Evolutionary conservation across 2,888 invertebrate genomes (phyloP).

Genomic region (Leptothorax acervorum): DNA sequence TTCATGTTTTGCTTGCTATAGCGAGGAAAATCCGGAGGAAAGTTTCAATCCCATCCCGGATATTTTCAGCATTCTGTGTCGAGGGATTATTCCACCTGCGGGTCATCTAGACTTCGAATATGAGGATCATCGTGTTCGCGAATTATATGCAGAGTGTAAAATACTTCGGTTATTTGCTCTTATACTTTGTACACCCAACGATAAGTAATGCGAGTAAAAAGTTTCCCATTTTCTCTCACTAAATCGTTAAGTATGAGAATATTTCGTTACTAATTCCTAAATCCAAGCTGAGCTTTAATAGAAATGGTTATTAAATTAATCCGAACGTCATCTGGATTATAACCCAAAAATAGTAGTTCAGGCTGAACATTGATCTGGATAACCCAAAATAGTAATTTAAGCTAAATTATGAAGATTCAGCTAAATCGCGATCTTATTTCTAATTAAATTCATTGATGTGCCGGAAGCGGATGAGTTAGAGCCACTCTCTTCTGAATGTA

Average conservation of each 20-base stretch:
- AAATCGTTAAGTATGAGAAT: not conserved
- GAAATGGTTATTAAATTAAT: not conserved
- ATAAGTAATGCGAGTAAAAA: not conserved
- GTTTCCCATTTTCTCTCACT: not conserved
- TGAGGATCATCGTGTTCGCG: slow-evolving; percentile 19
- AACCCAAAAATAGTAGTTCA: too few relatives aligned
- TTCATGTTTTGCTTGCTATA: not conserved
- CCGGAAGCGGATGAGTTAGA: not conserved
- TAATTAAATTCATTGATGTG: not conserved
- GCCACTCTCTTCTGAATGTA: not conserved
- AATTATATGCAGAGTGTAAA: not conserved
- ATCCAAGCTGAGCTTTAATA: too few relatives aligned
- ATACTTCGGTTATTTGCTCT: not conserved
- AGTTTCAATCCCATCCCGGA: slow-evolving; percentile 2
- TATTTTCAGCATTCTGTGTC: slow-evolving; percentile 17
- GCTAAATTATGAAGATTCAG: not conserved
- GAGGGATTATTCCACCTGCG: slow-evolving; percentile 18
- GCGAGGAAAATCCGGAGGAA: slow-evolving; percentile 18
- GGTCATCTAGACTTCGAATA: not conserved
- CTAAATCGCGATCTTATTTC: not conserved
- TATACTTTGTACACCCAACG: too few relatives aligned
- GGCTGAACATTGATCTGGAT: too few relatives aligned
- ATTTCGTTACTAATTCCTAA: too few relatives aligned
- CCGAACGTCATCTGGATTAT: not conserved
- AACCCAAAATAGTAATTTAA: not conserved